phyloP scores from a whole-genome alignment of 2,797 vertebrate genomes.

The Pantherophis vulpinus region DNA sequence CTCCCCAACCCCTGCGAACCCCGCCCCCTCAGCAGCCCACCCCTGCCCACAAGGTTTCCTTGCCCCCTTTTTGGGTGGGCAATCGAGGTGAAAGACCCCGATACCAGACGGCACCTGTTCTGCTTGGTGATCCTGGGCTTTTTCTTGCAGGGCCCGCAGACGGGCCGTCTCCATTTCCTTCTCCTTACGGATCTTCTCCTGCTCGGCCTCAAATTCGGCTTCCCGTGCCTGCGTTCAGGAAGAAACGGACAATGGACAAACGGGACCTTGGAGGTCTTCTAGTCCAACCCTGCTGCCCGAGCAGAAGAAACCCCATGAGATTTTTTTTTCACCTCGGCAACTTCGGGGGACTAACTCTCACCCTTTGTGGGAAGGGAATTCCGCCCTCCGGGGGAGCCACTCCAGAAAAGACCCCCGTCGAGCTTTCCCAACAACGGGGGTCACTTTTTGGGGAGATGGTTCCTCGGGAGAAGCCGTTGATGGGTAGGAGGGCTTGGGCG shows the following conservation, averaged over 20 bases:
- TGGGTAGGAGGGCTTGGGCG: not conserved
- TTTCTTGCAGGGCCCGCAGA: conserved; percentile 82
- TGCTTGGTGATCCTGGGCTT: conserved; percentile 79
- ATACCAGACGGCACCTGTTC: conserved; percentile 74
- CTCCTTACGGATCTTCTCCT: conserved; percentile 77
- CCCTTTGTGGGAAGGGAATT: not conserved
- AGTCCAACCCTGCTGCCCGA: not conserved
- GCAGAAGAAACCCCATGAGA: not conserved
- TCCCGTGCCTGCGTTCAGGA: conserved; percentile 61
- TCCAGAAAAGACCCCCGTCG: not conserved
- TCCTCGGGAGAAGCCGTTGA: not conserved
- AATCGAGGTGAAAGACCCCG: fast-evolving
- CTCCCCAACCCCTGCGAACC: no score
- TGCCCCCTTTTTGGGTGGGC: not conserved
- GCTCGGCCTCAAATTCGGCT: conserved; percentile 81
- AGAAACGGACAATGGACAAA: not conserved
- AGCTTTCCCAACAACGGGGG: not conserved
- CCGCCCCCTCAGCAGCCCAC: no score
- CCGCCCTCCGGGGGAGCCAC: not conserved
- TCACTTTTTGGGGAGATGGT: not conserved
- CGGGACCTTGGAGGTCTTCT: not conserved
- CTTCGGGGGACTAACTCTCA: not conserved
- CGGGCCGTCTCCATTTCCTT: conserved; percentile 83
- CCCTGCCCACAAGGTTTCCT: no score
- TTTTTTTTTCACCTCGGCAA: not conserved